Percentiles rank a stretch among this genome's conserved stretches.
These are phyloP conservation scores for Crotalus viridis DNA, from an alignment of 2,113 vertebrate species.

Conservation along the genomic window DNA sequence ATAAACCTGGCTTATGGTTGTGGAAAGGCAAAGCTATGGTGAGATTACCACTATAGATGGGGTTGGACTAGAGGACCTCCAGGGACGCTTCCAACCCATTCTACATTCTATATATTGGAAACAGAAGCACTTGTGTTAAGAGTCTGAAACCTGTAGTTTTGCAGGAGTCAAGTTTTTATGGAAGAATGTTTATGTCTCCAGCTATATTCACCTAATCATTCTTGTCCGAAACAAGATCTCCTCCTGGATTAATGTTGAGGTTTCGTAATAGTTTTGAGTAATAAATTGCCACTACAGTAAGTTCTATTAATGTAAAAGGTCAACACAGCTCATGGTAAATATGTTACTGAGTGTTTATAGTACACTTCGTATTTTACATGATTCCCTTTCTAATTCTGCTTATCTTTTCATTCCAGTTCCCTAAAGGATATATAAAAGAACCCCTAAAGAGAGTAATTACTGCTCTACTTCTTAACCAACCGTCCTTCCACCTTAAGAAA, in stretches of 20 bases:
- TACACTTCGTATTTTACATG: constrained; percentile 88
- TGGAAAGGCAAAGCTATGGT: neutral
- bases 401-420: constrained; percentile 91
- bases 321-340: constrained; percentile 77
- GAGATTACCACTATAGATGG: neutral
- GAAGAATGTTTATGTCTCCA: neutral
- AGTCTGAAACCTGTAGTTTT: neutral
- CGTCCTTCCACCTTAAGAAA: constrained; percentile 82
- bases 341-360: constrained; percentile 81
- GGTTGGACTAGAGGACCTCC: neutral
- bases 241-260: constrained; percentile 13
- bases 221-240: neutral
- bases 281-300: constrained; percentile 68
- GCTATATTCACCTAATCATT: neutral
- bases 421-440: constrained; percentile 87
- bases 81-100: neutral
- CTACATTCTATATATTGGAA: neutral
- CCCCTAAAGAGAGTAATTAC: constrained; percentile 89
- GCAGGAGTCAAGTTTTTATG: neutral
- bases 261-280: constrained; percentile 46
- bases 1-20: neutral
- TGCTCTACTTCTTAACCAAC: constrained; percentile 85
- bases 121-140: neutral
- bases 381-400: constrained; percentile 99
- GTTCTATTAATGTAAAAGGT: constrained; percentile 76